phyloP scores from a whole-genome alignment of 2,888 invertebrate genomes.

The Leptogaster cylindrica region DNA sequence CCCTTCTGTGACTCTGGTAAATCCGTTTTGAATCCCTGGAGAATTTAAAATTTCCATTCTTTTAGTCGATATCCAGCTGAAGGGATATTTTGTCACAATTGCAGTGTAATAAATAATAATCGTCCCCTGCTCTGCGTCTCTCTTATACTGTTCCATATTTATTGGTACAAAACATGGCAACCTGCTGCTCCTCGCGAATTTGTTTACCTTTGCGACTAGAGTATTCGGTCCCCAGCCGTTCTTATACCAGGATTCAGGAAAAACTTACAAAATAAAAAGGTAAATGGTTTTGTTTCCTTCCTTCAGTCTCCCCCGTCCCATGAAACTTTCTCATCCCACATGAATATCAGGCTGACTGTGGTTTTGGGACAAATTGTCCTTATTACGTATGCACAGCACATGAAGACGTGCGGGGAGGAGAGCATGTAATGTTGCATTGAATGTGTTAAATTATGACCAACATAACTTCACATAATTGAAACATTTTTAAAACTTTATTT shows the following conservation, averaged over 20 bases:
- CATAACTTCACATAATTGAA: constrained; percentile 40
- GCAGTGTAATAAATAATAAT: constrained; percentile 30
- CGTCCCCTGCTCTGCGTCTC: constrained; percentile 13
- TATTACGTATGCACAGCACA: constrained; percentile 25
- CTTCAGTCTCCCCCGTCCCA: no score
- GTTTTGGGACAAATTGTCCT: constrained; percentile 10
- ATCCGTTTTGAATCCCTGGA: not conserved
- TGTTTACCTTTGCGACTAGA: constrained; percentile 12
- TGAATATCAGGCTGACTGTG: constrained; percentile 2
- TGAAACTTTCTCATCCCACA: constrained; percentile 17
- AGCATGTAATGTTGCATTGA: constrained; percentile 35
- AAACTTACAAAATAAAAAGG: constrained; percentile 19
- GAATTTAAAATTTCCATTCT: constrained; percentile 1
- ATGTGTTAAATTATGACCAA: constrained; percentile 26
- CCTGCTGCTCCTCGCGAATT: not conserved
- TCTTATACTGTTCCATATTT: constrained; percentile 1
- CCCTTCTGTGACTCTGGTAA: not conserved
- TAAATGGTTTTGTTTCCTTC: not conserved
- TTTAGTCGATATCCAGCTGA: not conserved
- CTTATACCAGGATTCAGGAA: not conserved
- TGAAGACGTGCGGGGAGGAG: not conserved
- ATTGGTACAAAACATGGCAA: not conserved
- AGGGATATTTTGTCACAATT: constrained; percentile 2
- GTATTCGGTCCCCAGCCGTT: not conserved
- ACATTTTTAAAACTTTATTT: constrained; percentile 32